Conservation (phyloP, 2,888 invertebrate species). For the Thumatha senex region DNA sequence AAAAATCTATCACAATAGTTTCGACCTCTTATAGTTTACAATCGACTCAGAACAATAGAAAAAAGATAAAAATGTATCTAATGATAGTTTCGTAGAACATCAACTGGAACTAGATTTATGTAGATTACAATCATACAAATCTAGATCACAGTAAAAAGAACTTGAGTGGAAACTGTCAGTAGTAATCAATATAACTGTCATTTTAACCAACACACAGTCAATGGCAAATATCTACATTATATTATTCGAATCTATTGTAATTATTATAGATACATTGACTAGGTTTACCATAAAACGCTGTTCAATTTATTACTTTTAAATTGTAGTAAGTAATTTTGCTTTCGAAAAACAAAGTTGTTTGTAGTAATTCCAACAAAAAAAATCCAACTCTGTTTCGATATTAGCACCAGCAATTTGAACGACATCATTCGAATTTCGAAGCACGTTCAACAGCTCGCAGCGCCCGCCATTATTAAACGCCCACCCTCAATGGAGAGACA, state of each 20-base stretch:
- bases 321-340: no score
- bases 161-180: no score
- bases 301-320: no score
- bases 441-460: slow-evolving; percentile 27
- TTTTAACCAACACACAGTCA: no score
- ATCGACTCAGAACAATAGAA: slow-evolving; percentile 1
- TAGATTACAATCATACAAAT: not conserved
- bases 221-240: no score
- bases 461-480: slow-evolving; percentile 31
- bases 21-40: slow-evolving; percentile 1
- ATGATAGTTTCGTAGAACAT: not conserved
- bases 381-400: no score
- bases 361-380: no score
- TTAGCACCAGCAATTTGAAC: not conserved
- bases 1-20: slow-evolving; percentile 5
- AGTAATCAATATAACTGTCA: no score
- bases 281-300: no score
- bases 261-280: no score
- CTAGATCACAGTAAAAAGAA: not conserved
- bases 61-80: not conserved
- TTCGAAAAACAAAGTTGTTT: no score
- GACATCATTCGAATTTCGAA: slow-evolving; percentile 13
- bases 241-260: no score
- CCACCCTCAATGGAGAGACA: slow-evolving; percentile 21
- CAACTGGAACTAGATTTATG: not conserved